Base-by-base conservation (phyloP, 2,797 vertebrate species). In the Eulemur mongoz region DNA sequence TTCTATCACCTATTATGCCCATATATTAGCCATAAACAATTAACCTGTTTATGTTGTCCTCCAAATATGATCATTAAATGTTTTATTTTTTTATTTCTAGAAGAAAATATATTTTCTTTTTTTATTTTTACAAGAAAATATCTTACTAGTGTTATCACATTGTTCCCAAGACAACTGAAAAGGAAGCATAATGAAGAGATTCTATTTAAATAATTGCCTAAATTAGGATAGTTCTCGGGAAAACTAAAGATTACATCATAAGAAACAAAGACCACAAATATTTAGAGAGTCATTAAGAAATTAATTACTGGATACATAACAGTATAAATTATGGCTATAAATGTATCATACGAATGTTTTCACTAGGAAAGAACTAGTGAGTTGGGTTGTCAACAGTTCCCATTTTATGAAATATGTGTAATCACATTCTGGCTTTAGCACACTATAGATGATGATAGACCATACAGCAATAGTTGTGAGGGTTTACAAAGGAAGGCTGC, bases 211-310 rank as follows among this genome's bases (percentile, higher is more conserved):
- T 50, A 65, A 90, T 76, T 96, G 52, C 78, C 72, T 85, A 89
- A 95, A 84, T 70, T 89, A 73, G 27, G 14, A 69, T 52, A 87
- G 38, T 52, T 95, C 67, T 81, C 73, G 38, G 52, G 52, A 48
- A 91, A 81, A 91, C 45, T 88, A 32, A 91, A 92, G 38, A 81
- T 40, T 82, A 17, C 88, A 9, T 78, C 61, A 87, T 57, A 88
- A 78, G 38, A 89, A 85, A 96, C 30, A 94, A 81, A 96, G 4
- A 63, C 15, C 25, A 67, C 76, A 92, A 91, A 91, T 94, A 94
- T 83, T 97, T 96, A 91, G 10, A 73, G 27, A 82, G 43, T 94
- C 79, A 96, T 79, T 95, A 91, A 78, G 50, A 96, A 94, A 85
- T 89, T 95, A 96, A 85, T 89, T 95, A 76, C 54, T 79, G 80